These are phyloP conservation scores for Uria aalge DNA, from an alignment of 2,113 vertebrate species.

Conservation along the genomic window DNA sequence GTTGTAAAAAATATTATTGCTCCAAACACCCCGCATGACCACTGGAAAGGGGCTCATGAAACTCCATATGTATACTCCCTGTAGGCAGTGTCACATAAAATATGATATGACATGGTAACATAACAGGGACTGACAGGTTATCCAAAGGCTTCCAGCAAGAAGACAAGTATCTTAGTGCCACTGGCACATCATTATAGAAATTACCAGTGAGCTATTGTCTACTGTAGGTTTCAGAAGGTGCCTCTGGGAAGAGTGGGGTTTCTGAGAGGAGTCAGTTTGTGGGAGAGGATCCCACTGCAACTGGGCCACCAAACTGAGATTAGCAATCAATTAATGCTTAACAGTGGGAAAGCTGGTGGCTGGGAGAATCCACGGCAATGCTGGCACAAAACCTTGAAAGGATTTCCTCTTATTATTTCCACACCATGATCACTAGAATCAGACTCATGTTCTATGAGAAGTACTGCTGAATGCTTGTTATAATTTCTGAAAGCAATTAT, in stretches of 20 bases:
- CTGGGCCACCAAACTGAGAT: not conserved
- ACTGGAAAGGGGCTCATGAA: slow-evolving; percentile 23
- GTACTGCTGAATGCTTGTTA: not conserved
- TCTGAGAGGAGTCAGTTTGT: not conserved
- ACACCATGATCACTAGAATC: not conserved
- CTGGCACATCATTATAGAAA: slow-evolving; percentile 63
- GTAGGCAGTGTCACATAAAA: slow-evolving; percentile 60
- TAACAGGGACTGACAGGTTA: slow-evolving; percentile 66
- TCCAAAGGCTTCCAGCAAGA: slow-evolving; percentile 59
- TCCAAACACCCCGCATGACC: not conserved
- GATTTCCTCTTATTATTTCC: slow-evolving; percentile 9
- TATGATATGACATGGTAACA: slow-evolving; percentile 60
- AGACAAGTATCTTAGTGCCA: slow-evolving; percentile 25
- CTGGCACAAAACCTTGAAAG: not conserved
- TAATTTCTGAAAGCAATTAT: slow-evolving; percentile 20
- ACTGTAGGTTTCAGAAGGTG: slow-evolving; percentile 26
- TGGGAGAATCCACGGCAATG: not conserved
- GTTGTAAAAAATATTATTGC: not conserved
- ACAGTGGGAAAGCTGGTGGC: not conserved
- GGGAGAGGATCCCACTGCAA: not conserved
- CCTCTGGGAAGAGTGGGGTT: slow-evolving; percentile 1
- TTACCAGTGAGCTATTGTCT: slow-evolving; percentile 47
- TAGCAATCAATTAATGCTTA: not conserved
- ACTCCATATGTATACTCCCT: slow-evolving; percentile 28
- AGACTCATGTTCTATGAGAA: not conserved